A percentile compares a stretch with the other conserved stretches of the same genome.
Evolutionary conservation across 35 echinoderm and acorn worm genomes (phyloP).

Genomic region (Holothuria glaberrima): DNA sequence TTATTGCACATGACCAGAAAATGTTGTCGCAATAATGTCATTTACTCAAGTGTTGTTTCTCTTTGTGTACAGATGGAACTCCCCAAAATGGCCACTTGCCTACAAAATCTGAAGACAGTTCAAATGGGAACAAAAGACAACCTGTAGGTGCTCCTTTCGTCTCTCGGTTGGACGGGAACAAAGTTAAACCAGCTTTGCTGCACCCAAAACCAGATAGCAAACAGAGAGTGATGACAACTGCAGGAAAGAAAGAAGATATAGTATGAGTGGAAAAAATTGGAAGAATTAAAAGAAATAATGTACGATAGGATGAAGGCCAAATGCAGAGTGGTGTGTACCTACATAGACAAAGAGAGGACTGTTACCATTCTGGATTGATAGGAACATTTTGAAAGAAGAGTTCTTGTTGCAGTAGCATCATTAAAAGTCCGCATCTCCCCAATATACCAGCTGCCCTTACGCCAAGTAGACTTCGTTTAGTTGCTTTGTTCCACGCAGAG

Average conservation of each 20-base stretch:
- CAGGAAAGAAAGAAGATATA: slow-evolving; percentile 33
- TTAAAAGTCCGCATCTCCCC: too few species aligned
- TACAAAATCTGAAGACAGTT: slow-evolving; percentile 1
- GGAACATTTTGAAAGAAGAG: background rate
- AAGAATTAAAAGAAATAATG: background rate
- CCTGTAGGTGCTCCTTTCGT: slow-evolving; percentile 16
- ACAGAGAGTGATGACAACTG: background rate
- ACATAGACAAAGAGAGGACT: background rate
- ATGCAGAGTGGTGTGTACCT: background rate
- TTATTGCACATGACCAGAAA: too few species aligned
- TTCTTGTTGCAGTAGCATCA: background rate
- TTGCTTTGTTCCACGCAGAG: too few species aligned
- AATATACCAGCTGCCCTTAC: too few species aligned
- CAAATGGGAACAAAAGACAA: background rate
- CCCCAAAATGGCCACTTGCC: background rate
- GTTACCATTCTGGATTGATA: background rate
- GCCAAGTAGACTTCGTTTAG: too few species aligned
- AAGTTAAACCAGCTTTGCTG: slow-evolving; percentile 41
- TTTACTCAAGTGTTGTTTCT: background rate
- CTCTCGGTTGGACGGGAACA: slow-evolving; percentile 18
- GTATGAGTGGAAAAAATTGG: background rate
- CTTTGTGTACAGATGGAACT: background rate
- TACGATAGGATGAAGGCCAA: background rate
- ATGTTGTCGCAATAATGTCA: too few species aligned
- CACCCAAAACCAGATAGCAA: slow-evolving; percentile 28